A percentile compares a stretch with the other conserved stretches of the same genome.
phyloP scores from a whole-genome alignment of 1,140 invertebrate genomes.

The Mactra quadrangularis region DNA sequence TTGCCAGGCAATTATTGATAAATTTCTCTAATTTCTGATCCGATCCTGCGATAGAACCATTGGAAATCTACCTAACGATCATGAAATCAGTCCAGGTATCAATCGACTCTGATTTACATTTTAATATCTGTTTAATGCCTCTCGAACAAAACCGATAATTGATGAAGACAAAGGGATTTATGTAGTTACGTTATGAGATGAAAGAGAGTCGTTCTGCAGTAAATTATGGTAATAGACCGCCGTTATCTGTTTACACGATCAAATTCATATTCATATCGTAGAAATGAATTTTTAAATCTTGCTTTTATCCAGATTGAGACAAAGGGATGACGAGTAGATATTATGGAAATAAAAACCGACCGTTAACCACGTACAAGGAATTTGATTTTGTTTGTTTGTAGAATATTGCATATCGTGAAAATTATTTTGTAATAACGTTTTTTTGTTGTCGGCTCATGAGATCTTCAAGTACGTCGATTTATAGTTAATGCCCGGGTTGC shows the following conservation, averaged over 20 bases:
- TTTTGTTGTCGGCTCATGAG: no score
- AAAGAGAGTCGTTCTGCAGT: conserved; percentile 25
- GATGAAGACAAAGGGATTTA: conserved; percentile 44
- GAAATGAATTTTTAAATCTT: conserved; percentile 28
- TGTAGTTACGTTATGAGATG: conserved; percentile 1
- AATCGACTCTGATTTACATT: conserved; percentile 36
- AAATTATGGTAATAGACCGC: conserved; percentile 44
- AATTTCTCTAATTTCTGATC: no score
- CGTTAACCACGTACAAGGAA: no score
- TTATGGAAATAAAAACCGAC: conserved; percentile 26
- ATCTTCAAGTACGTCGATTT: no score
- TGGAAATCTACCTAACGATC: no score
- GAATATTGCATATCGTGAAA: no score
- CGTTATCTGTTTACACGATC: conserved; percentile 22
- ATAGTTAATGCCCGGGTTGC: no score
- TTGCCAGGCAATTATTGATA: no score
- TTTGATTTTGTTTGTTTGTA: no score
- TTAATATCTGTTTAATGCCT: conserved; percentile 45
- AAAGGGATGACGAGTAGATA: conserved; percentile 28
- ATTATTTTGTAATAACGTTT: no score
- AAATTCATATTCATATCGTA: conserved; percentile 39
- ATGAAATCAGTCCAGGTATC: conserved; percentile 24
- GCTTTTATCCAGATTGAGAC: conserved; percentile 32
- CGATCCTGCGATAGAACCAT: no score
- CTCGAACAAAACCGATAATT: conserved; percentile 34